Evolutionary conservation across 2,888 invertebrate genomes (phyloP), one percentile per base, ranked within the genome.

Genomic region (Drepanosiphum platanoidis): DNA sequence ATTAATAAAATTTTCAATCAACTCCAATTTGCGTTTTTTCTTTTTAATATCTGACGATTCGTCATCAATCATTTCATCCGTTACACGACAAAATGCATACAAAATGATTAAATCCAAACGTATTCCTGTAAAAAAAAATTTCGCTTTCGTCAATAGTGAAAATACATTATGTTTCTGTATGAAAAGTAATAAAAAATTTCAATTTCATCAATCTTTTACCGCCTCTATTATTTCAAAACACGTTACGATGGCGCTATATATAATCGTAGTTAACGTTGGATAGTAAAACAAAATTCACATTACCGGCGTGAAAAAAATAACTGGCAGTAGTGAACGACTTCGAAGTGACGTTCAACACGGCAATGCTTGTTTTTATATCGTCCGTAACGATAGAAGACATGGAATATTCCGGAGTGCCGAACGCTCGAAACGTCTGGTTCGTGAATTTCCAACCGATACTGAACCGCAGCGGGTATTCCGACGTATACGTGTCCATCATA

Each of bases 31-130:
- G 1, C 3, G 30, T 42, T 72, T 58, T 72, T 82, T 71, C 5
- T 72, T 72, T 22, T 72, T 11, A 1, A 39, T 22, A n/a, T 82
- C 39, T n/a, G 22, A 13, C n/a, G n/a, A n/a, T 11, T 61, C 82
- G 1, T 82, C 32, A 18, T 72, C 82, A 42, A 82, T 82, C 72
- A 82, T 82, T n/a, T 82, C 42, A 34, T 82, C 82, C 39, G 82
- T 82, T 22, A 82, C 61, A 39, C n/a, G n/a, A n/a, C n/a, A n/a
- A n/a, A n/a, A n/a, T n/a, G n/a, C n/a, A n/a, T n/a, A n/a, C n/a
- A n/a, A 39, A 72, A 82, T 72, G n/a, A 71, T 81, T 34, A 82
- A 72, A 61, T 72, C 71, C 32, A 82, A 71, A 30, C 70, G 68
- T 71, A 81, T 81, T 15, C 81, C 81, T 81, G 64, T 72, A 42